Evolutionary conservation across 2,888 invertebrate genomes (phyloP).

Genomic region (Galerucella nymphaeae): DNA sequence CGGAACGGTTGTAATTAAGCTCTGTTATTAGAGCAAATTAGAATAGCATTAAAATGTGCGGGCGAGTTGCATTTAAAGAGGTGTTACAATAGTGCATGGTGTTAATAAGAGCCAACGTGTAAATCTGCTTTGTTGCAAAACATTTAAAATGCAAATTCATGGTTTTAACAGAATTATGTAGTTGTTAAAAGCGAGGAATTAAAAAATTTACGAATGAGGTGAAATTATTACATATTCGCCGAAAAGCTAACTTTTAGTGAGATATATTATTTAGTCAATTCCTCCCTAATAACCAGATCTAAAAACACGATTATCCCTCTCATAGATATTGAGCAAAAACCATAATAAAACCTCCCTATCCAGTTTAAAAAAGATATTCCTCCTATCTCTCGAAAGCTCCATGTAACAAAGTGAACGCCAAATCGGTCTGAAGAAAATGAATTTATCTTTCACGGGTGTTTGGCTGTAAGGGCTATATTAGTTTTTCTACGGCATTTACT

Average conservation of each 20-base stretch:
- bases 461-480: constrained; percentile 45
- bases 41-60: constrained; percentile 8
- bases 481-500: constrained; percentile 36
- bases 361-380: constrained; percentile 6
- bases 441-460: constrained; percentile 45
- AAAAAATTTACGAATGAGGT: too few species aligned
- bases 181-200: background rate
- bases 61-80: constrained; percentile 7
- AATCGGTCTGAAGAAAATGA: constrained; percentile 39
- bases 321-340: background rate
- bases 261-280: background rate
- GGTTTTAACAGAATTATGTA: constrained; percentile 1
- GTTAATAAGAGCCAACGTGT: background rate
- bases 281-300: background rate
- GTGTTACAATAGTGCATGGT: constrained; percentile 4
- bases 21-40: constrained; percentile 13
- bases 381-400: constrained; percentile 15
- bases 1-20: constrained; percentile 1
- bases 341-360: background rate
- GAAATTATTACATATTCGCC: too few species aligned
- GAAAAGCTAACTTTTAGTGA: too few species aligned
- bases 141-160: background rate
- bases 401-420: constrained; percentile 24
- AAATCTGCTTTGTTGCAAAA: constrained; percentile 1
- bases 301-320: background rate